phyloP scores from a whole-genome alignment of 2,888 invertebrate species.

The Nomada hirtipes region DNA sequence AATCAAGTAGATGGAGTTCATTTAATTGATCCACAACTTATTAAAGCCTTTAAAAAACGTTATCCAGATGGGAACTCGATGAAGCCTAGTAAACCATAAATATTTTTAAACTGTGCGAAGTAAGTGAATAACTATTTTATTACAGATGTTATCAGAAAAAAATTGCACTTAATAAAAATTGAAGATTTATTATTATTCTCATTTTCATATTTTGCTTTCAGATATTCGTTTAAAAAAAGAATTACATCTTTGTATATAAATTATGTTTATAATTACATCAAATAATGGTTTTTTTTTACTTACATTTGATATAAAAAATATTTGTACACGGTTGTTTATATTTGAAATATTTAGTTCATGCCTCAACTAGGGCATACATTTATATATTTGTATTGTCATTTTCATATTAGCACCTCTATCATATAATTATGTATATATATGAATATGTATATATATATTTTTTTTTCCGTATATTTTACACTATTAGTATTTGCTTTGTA shows the following conservation, averaged over 20 bases:
- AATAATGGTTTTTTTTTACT: conserved; percentile 19
- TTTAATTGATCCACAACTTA: conserved; percentile 95
- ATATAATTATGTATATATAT: background rate
- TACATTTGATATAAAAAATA: conserved; percentile 31
- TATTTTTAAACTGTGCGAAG: conserved; percentile 33
- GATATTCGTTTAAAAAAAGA: conserved; percentile 12
- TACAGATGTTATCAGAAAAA: conserved; percentile 40
- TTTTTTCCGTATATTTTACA: conserved; percentile 28
- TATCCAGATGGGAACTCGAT: conserved; percentile 95
- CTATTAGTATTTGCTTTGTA: conserved; percentile 1
- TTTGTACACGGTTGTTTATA: conserved; percentile 46
- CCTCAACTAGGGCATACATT: conserved; percentile 20
- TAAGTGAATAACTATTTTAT: conserved; percentile 42
- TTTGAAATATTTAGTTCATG: conserved; percentile 27
- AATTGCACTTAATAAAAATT: conserved; percentile 37
- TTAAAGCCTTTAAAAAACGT: conserved; percentile 94
- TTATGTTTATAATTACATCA: conserved; percentile 43
- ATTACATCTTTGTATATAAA: conserved; percentile 10
- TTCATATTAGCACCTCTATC: background rate
- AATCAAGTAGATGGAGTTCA: conserved; percentile 98
- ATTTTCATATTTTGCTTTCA: conserved; percentile 3
- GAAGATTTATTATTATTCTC: background rate
- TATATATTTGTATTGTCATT: background rate
- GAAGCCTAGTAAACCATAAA: conserved; percentile 82
- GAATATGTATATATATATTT: conserved; percentile 10